These are phyloP conservation scores for Zootermopsis nevadensis DNA, from an alignment of 2,888 invertebrate species.

Conservation along the genomic window DNA sequence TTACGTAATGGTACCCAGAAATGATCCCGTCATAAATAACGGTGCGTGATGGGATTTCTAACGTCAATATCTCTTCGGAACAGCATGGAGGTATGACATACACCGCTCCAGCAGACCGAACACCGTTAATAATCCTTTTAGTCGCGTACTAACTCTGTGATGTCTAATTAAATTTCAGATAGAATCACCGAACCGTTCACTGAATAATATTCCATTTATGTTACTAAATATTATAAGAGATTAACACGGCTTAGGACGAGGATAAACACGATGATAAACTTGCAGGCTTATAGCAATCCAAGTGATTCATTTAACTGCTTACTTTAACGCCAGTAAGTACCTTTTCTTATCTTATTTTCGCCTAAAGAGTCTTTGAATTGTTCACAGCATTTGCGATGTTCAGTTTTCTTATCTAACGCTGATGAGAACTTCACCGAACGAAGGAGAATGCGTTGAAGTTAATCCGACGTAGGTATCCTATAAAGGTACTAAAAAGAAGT, in stretches of 20 bases:
- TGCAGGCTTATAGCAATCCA: not conserved
- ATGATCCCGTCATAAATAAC: not conserved
- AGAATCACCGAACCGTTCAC: not conserved
- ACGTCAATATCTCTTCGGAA: not conserved
- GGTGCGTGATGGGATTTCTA: not conserved
- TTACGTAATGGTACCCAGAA: not conserved
- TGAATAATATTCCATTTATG: slow-evolving; percentile 26
- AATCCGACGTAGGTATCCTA: not conserved
- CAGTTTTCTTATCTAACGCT: slow-evolving; percentile 17
- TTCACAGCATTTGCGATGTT: not conserved
- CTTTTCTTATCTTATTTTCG: not conserved
- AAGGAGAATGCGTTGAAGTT: not conserved
- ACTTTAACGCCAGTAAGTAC: not conserved
- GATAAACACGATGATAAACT: not conserved
- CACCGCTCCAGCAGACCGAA: not conserved
- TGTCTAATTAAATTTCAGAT: slow-evolving; percentile 11
- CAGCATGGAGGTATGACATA: not conserved
- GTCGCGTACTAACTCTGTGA: slow-evolving; percentile 3
- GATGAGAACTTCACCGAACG: not conserved
- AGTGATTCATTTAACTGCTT: not conserved
- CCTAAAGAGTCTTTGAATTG: not conserved
- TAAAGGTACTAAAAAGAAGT: not conserved
- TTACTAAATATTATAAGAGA: slow-evolving; percentile 17
- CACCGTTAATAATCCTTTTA: slow-evolving; percentile 18
- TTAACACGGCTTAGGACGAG: not conserved